phyloP scores from a whole-genome alignment of 2,797 vertebrate genomes.

The Phalanger gymnotis region DNA sequence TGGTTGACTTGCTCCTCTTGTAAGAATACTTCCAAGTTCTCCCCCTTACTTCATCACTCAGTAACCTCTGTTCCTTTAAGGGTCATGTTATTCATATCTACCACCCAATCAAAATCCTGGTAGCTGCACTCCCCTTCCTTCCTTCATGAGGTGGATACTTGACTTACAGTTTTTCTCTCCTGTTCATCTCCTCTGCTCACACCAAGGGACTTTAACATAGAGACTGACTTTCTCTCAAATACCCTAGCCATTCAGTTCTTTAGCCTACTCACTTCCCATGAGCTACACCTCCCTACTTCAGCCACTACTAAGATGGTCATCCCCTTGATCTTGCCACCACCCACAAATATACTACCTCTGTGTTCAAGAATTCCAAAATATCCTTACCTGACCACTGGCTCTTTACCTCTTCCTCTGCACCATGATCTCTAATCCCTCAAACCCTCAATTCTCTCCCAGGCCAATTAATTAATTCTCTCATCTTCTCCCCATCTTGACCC shows the following conservation, averaged over 20 bases:
- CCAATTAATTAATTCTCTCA: not conserved
- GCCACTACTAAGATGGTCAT: not conserved
- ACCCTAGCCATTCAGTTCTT: not conserved
- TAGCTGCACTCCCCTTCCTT: not conserved
- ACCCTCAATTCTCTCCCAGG: not conserved
- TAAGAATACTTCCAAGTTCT: not conserved
- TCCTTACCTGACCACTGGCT: not conserved
- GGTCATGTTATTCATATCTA: not conserved
- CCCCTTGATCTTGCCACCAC: not conserved
- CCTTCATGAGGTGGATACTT: not conserved
- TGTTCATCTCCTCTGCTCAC: not conserved
- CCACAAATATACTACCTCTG: not conserved
- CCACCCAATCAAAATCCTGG: not conserved
- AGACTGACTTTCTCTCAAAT: not conserved
- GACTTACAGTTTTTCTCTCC: not conserved
- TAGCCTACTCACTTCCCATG: not conserved
- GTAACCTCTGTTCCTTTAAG: not conserved
- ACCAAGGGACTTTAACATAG: not conserved
- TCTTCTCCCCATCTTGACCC: not conserved
- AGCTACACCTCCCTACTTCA: not conserved
- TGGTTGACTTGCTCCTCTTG: not conserved
- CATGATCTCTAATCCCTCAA: not conserved
- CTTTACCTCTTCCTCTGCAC: not conserved
- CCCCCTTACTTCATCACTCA: not conserved
- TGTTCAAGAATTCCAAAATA: not conserved